These are phyloP conservation scores for Chrysomallon squamiferum DNA, from an alignment of 1,140 invertebrate genomes.

Conservation along the genomic window DNA sequence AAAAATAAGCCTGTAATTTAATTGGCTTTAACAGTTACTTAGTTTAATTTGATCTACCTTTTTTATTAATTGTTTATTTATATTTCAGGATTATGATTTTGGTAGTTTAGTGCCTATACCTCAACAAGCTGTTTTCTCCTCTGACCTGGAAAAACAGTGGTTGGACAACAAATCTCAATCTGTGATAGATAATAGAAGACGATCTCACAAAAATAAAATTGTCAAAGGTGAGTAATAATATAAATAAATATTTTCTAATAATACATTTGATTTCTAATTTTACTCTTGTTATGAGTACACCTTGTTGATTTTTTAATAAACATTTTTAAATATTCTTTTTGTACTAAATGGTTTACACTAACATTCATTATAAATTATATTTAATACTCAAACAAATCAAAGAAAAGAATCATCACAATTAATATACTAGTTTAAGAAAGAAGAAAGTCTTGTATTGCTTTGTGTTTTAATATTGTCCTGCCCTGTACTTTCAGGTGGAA, in stretches of 20 bases:
- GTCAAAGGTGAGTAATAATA: not conserved
- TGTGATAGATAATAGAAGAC: slow-evolving; percentile 2
- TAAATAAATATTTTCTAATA: not conserved
- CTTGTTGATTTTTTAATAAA: not conserved
- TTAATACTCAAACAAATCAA: not conserved
- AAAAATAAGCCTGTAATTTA: not conserved
- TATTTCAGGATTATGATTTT: slow-evolving; percentile 14
- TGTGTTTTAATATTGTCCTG: too few species aligned
- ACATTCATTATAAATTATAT: not conserved
- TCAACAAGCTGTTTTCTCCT: slow-evolving; percentile 24
- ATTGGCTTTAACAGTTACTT: too few species aligned
- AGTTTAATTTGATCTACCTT: too few species aligned
- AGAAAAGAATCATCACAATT: not conserved
- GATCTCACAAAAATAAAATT: not conserved
- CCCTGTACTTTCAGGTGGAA: slow-evolving; percentile 28
- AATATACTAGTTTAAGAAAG: too few species aligned
- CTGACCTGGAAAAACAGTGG: slow-evolving; percentile 35
- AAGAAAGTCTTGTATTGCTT: too few species aligned
- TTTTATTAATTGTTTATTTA: too few species aligned
- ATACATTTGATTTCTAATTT: not conserved
- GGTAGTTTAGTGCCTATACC: slow-evolving; percentile 26
- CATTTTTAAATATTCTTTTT: not conserved
- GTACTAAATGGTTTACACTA: not conserved
- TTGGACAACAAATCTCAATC: slow-evolving; percentile 9
- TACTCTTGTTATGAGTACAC: not conserved